Evolutionary conservation across 2,888 invertebrate genomes (phyloP), one percentile per base, ranked within the genome.

Genomic region (Tachina fera): DNA sequence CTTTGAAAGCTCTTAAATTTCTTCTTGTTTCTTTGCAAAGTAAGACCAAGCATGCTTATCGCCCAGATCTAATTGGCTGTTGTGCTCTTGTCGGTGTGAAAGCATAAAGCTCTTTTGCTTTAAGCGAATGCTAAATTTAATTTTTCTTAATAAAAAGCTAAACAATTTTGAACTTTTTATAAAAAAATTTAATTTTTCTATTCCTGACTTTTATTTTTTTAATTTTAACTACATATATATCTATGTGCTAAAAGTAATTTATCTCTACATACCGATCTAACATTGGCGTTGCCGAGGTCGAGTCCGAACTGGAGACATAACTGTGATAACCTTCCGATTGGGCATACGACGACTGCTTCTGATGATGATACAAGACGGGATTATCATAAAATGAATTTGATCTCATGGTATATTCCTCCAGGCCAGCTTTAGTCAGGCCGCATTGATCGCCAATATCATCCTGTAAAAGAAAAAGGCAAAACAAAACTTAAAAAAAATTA

Each of bases 321-420:
- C 96, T 96, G 91, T 96, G 96, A 92, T 96, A 96, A 72, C 96
- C 96, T 93, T 96, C 96, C 74, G 96, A 96, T 90, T 96, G 96
- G 71, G 96, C 96, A 92, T 96, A 96, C 74, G 96, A 96, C 56
- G 95, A 94, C 90, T 96, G 96, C 89, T 95, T 96, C 88, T 95
- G 95, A 91, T 96, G 96, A 88, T 94, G 93, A 89, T 94, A 94
- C 83, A 89, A 61, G 68, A 92, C 93, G 85, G 94, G 94, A 87
- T 93, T 94, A 89, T 93, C 93, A 84, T 94, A 94, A 90, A 95
- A 95, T 87, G 94, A 94, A 71, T 90, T 91, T 47, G 91, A 89
- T 85, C 95, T 94, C 87, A 95, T 95, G 90, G 96, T 95, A 90
- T 96, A 96, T 89, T 95, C 95, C 91, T 96, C 96, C 84, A 96